phyloP scores from a whole-genome alignment of 37 sponge, comb jelly and placozoan genomes.

The Dysidea cf. avara region DNA sequence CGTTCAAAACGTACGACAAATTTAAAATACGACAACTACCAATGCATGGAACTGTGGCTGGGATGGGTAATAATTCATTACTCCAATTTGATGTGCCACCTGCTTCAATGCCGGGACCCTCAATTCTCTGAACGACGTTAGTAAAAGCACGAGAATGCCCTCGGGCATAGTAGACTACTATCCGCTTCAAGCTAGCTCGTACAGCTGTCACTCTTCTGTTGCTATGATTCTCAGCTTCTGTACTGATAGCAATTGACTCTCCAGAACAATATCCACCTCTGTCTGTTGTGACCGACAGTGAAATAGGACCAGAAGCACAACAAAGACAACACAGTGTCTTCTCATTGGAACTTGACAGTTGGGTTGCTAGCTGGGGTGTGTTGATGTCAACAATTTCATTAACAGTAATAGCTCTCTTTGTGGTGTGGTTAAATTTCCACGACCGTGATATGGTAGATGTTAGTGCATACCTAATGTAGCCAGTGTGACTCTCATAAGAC shows the following conservation, averaged over 20 bases:
- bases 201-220: slow-evolving; percentile 25
- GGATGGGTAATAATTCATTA: slow-evolving; percentile 10
- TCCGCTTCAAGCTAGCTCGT: slow-evolving; percentile 19
- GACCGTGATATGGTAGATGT: slow-evolving; percentile 43
- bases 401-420: slow-evolving; percentile 31
- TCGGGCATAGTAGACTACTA: slow-evolving; percentile 34
- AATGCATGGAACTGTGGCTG: slow-evolving; percentile 18
- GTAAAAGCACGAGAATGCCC: not conserved
- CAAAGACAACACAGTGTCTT: slow-evolving; percentile 72
- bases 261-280: slow-evolving; percentile 60
- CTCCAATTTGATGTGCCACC: too few species aligned
- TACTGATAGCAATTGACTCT: slow-evolving; percentile 38
- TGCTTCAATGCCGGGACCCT: too few species aligned
- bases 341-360: slow-evolving; percentile 17
- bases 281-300: slow-evolving; percentile 29
- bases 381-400: slow-evolving; percentile 47
- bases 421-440: slow-evolving; percentile 48
- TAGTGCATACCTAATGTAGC: slow-evolving; percentile 51
- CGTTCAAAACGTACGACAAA: slow-evolving; percentile 17
- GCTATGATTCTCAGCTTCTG: slow-evolving; percentile 42
- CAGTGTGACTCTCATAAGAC: slow-evolving; percentile 24
- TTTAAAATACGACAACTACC: slow-evolving; percentile 21
- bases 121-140: not conserved
- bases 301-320: slow-evolving; percentile 67
- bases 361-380: slow-evolving; percentile 16